Percentiles rank a stretch among this genome's conserved stretches.
Conservation (phyloP, 2,797 vertebrate species). For the Cossypha caffra region DNA sequence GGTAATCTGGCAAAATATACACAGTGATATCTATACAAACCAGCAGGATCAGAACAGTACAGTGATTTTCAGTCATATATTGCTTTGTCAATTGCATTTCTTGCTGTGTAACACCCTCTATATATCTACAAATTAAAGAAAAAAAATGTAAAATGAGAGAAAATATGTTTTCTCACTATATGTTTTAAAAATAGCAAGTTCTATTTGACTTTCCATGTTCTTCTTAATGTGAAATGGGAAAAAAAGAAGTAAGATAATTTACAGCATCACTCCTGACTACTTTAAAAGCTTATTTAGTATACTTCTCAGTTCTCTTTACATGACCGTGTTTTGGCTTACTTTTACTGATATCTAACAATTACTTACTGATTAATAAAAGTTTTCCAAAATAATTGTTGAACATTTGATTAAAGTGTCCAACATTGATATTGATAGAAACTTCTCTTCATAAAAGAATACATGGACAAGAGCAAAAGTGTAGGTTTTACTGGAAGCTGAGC, state of each 20-base stretch:
- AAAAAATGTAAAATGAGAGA: background rate
- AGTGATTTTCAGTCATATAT: background rate
- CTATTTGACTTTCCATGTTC: background rate
- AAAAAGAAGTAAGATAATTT: background rate
- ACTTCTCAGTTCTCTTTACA: background rate
- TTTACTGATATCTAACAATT: background rate
- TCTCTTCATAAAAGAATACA: background rate
- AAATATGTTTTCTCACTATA: background rate
- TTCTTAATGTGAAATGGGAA: background rate
- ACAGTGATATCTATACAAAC: conserved; percentile 22
- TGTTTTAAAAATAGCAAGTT: background rate
- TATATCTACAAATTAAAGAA: conserved; percentile 16
- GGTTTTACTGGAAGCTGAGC: background rate
- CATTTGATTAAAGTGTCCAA: background rate
- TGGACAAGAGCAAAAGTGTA: background rate
- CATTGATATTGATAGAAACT: background rate
- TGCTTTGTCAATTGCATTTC: conserved; percentile 36
- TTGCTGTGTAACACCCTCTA: conserved; percentile 5
- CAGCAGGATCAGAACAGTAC: background rate
- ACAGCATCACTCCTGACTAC: background rate
- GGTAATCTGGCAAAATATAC: conserved; percentile 5
- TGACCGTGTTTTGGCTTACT: background rate
- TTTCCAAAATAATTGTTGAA: background rate
- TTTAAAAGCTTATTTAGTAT: background rate
- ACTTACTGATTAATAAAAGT: background rate